Evolutionary conservation across 2,113 vertebrate species (phyloP).

Genomic region (Leiothrix lutea): DNA sequence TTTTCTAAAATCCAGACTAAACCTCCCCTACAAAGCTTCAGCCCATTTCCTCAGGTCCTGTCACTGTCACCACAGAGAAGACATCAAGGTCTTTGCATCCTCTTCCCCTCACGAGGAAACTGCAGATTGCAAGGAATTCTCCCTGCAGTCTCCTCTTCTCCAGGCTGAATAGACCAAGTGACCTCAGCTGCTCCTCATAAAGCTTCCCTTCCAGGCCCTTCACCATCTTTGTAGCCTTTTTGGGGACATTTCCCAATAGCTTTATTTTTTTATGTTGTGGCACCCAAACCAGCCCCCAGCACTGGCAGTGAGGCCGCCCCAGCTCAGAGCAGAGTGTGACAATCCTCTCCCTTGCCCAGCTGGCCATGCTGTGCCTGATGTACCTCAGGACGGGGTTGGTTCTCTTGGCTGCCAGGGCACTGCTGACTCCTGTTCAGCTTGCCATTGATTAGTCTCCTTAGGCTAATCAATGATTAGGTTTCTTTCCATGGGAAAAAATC

Average conservation of each 20-base stretch:
- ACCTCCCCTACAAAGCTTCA: neutral
- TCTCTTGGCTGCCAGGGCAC: neutral
- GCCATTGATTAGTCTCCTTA: too few relatives aligned
- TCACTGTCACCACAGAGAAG: neutral
- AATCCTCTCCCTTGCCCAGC: accelerated
- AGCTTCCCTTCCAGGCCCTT: neutral
- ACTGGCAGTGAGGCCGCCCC: accelerated
- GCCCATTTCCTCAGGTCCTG: accelerated
- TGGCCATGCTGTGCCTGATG: neutral
- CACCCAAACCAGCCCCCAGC: neutral
- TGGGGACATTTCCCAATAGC: accelerated
- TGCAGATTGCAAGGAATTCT: neutral
- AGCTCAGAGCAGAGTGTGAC: neutral
- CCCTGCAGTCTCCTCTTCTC: neutral
- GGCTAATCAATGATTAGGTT: too few relatives aligned
- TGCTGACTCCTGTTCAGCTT: neutral
- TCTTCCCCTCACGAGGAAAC: accelerated
- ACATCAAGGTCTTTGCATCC: neutral
- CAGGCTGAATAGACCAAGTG: neutral
- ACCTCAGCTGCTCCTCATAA: accelerated
- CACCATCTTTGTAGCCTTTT: neutral
- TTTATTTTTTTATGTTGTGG: accelerated
- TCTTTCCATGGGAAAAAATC: accelerated
- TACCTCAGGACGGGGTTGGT: accelerated
- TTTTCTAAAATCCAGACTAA: neutral